Conservation (phyloP, 2,113 vertebrate genomes). For the Hemiprocne comata region DNA sequence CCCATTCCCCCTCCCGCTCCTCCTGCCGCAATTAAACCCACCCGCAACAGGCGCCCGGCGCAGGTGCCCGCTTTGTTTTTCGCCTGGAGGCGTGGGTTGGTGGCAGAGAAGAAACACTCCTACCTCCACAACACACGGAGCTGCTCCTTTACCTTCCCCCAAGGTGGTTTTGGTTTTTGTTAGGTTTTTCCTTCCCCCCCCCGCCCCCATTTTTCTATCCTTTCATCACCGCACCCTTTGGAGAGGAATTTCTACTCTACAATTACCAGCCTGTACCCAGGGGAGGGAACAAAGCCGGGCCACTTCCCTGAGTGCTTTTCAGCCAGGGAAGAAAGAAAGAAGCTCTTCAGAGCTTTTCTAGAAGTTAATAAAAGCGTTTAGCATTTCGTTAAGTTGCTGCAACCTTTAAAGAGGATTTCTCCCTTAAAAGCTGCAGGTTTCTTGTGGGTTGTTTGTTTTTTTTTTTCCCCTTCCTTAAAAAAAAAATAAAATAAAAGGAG, state of each 20-base stretch:
- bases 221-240: accelerated
- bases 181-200: no score
- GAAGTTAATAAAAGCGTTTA: background rate
- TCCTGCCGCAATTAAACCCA: background rate
- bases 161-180: background rate
- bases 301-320: background rate
- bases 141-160: background rate
- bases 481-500: background rate
- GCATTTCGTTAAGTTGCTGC: background rate
- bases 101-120: background rate
- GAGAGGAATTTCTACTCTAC: constrained; percentile 5
- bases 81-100: background rate
- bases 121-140: background rate
- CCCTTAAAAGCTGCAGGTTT: background rate
- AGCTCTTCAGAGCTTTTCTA: background rate
- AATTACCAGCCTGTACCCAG: background rate
- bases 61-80: background rate
- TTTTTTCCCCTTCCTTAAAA: background rate
- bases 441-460: background rate
- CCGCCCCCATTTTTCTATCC: background rate
- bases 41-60: accelerated
- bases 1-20: background rate
- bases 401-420: constrained; percentile 36
- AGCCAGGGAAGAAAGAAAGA: background rate
- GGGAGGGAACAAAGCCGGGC: background rate